These are phyloP conservation scores for Macrotis lagotis DNA, from an alignment of 2,113 vertebrate genomes.

Conservation along the genomic window DNA sequence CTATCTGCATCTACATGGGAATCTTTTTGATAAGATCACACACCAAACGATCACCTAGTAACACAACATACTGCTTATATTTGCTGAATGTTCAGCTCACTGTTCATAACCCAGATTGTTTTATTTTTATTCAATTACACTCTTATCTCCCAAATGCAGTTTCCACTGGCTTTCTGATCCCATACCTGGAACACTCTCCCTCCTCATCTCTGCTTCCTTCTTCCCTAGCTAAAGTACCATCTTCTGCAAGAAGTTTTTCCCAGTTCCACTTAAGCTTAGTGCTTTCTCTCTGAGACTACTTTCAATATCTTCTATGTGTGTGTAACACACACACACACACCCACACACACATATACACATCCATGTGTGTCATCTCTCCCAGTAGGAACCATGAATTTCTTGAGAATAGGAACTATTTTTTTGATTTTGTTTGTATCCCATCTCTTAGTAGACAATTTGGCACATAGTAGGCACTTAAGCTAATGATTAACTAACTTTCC, in stretches of 20 bases:
- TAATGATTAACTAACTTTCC: background rate
- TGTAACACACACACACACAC: no score
- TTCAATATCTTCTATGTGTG: background rate
- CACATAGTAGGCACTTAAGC: no score
- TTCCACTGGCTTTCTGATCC: background rate
- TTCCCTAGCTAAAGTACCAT: background rate
- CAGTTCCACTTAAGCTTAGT: no score
- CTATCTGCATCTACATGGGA: no score
- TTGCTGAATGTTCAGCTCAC: background rate
- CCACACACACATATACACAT: no score
- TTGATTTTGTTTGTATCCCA: background rate
- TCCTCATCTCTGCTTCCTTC: background rate
- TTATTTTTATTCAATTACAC: background rate
- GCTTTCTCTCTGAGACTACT: no score
- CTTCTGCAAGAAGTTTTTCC: no score
- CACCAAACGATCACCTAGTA: no score
- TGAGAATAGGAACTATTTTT: no score
- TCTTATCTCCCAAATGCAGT: constrained; percentile 50
- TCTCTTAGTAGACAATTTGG: background rate
- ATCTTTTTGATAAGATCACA: no score
- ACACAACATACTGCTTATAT: background rate
- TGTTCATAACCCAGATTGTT: background rate
- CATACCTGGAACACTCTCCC: background rate
- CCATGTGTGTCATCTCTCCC: constrained; percentile 43
- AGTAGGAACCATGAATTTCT: background rate